Base-by-base conservation (phyloP, 2,113 vertebrate genomes). In the Camarhynchus parvulus region DNA sequence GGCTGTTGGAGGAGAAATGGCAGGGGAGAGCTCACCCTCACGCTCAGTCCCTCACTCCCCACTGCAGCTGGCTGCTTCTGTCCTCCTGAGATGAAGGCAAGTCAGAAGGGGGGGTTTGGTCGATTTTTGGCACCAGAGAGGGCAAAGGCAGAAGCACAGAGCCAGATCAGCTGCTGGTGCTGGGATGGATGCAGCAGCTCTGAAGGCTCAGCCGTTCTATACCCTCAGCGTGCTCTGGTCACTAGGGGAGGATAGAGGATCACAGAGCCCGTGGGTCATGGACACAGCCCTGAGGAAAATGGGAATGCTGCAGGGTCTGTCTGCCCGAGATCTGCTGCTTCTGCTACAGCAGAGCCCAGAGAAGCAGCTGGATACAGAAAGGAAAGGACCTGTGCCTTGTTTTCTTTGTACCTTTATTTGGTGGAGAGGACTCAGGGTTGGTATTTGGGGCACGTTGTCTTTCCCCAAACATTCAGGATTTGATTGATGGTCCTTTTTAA, bases 181-280 rank as follows among this genome's bases (percentile, higher is more conserved):
- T 61, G 52, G 33, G 92, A 13, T 1, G 37, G 92, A 13, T 1
- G 37, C 77, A 35, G 78, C 70, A 47, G 72, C 75, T 66, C 62
- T 6, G 73, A 25, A 46, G 75, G 64, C 67, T 66, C 2, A 4
- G 78, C 80, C 50, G 76, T 28, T 67, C 83, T 4, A 4, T 42
- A 5, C 85, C 94, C 92, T 94, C 56, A 0, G 75, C 30, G 1
- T 14, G 63, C 7, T 9, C 59, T 52, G 83, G 87, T 76, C 96
- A 91, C 93, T 93, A 95, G 94, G 52, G 91, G 95, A 95, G 84
- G 96, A 94, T 46, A 80, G 90, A 93, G 80, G 85, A 92, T 76
- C 1, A 2, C 41, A 17, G 61, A 94, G 85, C 7, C 2, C 2
- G 15, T 35, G 86, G 93, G 85, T 72, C 56, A 37, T 21, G 15